Conservation (phyloP, 2,113 vertebrate genomes). For the Lampris incognitus region DNA sequence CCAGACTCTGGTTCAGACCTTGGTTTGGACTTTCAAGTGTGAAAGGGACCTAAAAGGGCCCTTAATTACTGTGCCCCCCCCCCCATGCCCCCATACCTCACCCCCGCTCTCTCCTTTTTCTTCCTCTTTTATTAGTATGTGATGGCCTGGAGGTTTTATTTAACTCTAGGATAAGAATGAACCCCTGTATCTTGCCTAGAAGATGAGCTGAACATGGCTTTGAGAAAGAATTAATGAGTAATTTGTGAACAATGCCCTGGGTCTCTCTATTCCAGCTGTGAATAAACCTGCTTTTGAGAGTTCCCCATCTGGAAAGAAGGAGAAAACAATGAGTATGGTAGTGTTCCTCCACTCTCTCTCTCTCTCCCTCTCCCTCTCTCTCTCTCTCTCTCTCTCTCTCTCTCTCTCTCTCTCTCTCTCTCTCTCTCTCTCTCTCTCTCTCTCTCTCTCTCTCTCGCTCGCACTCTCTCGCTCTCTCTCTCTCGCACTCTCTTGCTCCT, state of each 20-base stretch:
- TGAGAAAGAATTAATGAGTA: conserved; percentile 61
- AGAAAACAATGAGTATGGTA: conserved; percentile 1
- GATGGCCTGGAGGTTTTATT: conserved; percentile 27
- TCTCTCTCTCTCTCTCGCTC: too few relatives aligned
- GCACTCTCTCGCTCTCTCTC: too few relatives aligned
- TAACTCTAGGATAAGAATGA: conserved; percentile 44
- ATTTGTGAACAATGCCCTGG: conserved; percentile 63
- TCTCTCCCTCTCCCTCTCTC: too few relatives aligned
- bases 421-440: too few relatives aligned
- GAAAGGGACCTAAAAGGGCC: too few relatives aligned
- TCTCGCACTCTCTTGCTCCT: too few relatives aligned
- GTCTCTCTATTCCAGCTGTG: conserved; percentile 61
- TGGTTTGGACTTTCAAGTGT: too few relatives aligned
- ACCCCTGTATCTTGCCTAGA: conserved; percentile 43
- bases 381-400: too few relatives aligned
- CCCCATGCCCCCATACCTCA: background rate
- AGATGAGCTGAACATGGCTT: conserved; percentile 39
- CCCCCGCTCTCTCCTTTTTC: conserved; percentile 1
- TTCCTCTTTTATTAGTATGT: conserved; percentile 24
- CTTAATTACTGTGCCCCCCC: background rate
- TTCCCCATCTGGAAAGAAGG: conserved; percentile 54
- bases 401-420: too few relatives aligned
- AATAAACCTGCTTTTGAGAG: conserved; percentile 34
- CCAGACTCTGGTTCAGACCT: too few relatives aligned
- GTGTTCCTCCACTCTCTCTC: too few relatives aligned